A percentile compares a stretch with the other conserved stretches of the same genome.
phyloP scores from a whole-genome alignment of 2,888 invertebrate species.

The Neelides folsomi region DNA sequence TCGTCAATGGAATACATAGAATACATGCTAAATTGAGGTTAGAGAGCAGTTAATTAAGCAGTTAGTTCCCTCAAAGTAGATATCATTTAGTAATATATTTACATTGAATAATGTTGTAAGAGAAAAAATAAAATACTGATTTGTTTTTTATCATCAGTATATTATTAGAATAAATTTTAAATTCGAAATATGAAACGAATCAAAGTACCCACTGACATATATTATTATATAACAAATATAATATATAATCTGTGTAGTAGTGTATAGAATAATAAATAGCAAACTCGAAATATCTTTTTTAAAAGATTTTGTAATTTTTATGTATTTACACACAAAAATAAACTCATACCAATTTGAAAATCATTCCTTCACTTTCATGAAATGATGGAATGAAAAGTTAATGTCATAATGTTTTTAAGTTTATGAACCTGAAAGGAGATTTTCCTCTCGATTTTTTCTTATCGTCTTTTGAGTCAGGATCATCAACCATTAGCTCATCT shows the following conservation, averaged over 20 bases:
- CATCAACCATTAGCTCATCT: slow-evolving; percentile 24
- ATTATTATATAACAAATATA: too few relatives aligned
- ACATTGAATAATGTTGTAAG: neutral
- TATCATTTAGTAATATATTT: neutral
- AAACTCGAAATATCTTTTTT: too few relatives aligned
- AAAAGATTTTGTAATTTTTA: too few relatives aligned
- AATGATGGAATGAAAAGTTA: neutral
- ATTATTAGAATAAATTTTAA: neutral
- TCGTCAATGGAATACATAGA: slow-evolving; percentile 34
- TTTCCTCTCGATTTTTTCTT: slow-evolving; percentile 65
- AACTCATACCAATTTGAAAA: too few relatives aligned
- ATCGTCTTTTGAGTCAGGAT: slow-evolving; percentile 44
- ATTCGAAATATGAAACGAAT: neutral
- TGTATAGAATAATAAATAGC: too few relatives aligned
- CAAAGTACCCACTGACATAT: too few relatives aligned
- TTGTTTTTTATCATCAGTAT: too few relatives aligned
- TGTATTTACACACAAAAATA: too few relatives aligned
- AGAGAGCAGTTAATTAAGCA: slow-evolving; percentile 4
- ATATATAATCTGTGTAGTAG: too few relatives aligned
- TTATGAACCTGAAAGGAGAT: slow-evolving; percentile 86
- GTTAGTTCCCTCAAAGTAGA: neutral
- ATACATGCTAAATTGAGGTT: slow-evolving; percentile 14
- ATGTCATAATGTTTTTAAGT: too few relatives aligned
- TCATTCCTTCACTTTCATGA: too few relatives aligned
- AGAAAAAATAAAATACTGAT: too few relatives aligned